phyloP scores from a whole-genome alignment of 2,113 vertebrate genomes.

The Bungarus multicinctus region DNA sequence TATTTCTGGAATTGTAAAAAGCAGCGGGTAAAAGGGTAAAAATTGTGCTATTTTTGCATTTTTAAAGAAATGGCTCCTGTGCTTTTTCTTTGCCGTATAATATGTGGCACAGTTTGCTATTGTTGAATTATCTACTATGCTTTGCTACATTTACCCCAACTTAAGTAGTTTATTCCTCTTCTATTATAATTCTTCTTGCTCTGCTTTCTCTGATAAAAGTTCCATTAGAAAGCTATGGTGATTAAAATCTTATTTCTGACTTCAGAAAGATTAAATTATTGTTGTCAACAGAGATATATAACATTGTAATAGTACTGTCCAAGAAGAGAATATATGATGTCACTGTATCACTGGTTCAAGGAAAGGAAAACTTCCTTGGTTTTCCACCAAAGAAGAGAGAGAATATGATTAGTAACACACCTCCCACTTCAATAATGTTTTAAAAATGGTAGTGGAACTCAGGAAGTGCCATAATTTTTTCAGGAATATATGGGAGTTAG shows the following conservation, averaged over 20 bases:
- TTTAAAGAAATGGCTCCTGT: slow-evolving; percentile 10
- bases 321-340: not conserved
- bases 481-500: not conserved
- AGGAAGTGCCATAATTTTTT: not conserved
- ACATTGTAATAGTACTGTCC: not conserved
- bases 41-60: not conserved
- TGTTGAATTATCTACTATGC: not conserved
- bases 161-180: not conserved
- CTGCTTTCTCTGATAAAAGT: not conserved
- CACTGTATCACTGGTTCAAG: not conserved
- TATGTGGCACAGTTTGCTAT: not conserved
- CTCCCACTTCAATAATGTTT: not conserved
- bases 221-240: not conserved
- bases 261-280: not conserved
- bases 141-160: not conserved
- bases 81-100: slow-evolving; percentile 1
- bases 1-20: slow-evolving; percentile 26
- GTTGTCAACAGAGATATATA: not conserved
- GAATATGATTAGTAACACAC: not conserved
- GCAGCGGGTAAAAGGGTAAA: not conserved
- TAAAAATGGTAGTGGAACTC: not conserved
- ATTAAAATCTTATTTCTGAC: not conserved
- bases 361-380: not conserved
- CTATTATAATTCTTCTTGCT: not conserved
- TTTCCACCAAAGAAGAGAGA: not conserved